Evolutionary conservation across 2,888 invertebrate species (phyloP).

Genomic region (Hedya salicella): DNA sequence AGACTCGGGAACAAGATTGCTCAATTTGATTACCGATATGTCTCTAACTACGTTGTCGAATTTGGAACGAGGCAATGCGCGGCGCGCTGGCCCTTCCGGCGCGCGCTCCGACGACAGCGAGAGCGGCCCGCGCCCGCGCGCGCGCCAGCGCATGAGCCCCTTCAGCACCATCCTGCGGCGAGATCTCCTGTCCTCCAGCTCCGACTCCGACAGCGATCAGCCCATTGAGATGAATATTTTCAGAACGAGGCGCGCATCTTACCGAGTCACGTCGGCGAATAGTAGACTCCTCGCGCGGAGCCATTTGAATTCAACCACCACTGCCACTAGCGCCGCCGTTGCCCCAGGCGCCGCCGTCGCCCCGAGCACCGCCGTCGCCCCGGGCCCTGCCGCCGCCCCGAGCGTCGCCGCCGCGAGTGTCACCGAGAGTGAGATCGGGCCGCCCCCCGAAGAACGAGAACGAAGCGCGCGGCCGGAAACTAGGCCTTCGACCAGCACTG

Average conservation of each 20-base stretch:
- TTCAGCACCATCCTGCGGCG: slow-evolving; percentile 60
- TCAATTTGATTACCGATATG: slow-evolving; percentile 80
- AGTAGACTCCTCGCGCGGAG: slow-evolving; percentile 71
- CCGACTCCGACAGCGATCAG: slow-evolving; percentile 76
- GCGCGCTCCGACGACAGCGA: slow-evolving; percentile 66
- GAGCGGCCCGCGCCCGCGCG: slow-evolving; percentile 48
- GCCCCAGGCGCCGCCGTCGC: slow-evolving; percentile 44
- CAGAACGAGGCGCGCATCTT: slow-evolving; percentile 71
- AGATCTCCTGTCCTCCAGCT: slow-evolving; percentile 68
- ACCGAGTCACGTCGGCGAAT: slow-evolving; percentile 62
- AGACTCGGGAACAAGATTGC: slow-evolving; percentile 76
- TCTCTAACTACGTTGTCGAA: slow-evolving; percentile 72
- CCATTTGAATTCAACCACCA: slow-evolving; percentile 56
- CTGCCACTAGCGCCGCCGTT: slow-evolving; percentile 45
- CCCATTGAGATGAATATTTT: slow-evolving; percentile 76
- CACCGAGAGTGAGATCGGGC: no score
- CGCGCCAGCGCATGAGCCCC: slow-evolving; percentile 59
- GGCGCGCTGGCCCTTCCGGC: slow-evolving; percentile 54
- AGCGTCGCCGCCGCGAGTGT: no score
- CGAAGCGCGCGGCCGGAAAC: slow-evolving; percentile 46
- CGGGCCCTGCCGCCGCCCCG: no score
- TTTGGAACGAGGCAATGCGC: slow-evolving; percentile 61
- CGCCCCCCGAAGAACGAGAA: no score
- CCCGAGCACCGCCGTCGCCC: no score
- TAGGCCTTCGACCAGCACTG: slow-evolving; percentile 46